phyloP scores from a whole-genome alignment of 2,797 vertebrate genomes.

The Petrocephalus schoutedeni region DNA sequence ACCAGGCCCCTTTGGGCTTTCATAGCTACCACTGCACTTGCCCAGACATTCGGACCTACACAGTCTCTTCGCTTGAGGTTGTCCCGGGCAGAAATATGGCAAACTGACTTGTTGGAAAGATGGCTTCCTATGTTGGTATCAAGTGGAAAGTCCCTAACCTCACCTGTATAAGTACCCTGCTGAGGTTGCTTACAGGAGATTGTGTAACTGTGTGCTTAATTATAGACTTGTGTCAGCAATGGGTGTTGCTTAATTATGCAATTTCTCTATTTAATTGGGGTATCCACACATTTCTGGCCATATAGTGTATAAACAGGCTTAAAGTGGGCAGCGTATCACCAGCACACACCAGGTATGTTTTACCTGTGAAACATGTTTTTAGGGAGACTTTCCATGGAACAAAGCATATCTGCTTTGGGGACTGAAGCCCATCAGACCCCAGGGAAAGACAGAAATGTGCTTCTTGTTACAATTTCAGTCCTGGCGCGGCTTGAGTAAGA shows the following conservation, averaged over 20 bases:
- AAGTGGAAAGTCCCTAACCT: not conserved
- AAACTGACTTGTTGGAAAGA: not conserved
- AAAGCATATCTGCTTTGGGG: not conserved
- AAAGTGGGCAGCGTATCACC: not conserved
- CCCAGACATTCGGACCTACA: not conserved
- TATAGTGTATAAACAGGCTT: not conserved
- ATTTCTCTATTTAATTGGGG: not conserved
- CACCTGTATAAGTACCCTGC: not conserved
- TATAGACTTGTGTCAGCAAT: not conserved
- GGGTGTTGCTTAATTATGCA: not conserved
- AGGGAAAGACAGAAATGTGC: not conserved
- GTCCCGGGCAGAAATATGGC: not conserved
- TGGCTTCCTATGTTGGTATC: not conserved
- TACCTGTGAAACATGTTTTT: not conserved
- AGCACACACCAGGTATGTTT: not conserved
- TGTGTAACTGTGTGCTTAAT: not conserved
- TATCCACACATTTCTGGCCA: not conserved
- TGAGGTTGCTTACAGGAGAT: not conserved
- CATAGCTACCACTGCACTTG: not conserved
- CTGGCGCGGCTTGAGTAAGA: not conserved
- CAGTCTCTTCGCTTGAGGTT: not conserved
- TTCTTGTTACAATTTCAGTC: not conserved
- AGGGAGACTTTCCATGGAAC: not conserved
- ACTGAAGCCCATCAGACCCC: not conserved
- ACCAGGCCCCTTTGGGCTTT: not conserved